A percentile compares a stretch with the other conserved stretches of the same genome.
phyloP scores from a whole-genome alignment of 2,888 invertebrate genomes.

The Trichopoda pennipes region DNA sequence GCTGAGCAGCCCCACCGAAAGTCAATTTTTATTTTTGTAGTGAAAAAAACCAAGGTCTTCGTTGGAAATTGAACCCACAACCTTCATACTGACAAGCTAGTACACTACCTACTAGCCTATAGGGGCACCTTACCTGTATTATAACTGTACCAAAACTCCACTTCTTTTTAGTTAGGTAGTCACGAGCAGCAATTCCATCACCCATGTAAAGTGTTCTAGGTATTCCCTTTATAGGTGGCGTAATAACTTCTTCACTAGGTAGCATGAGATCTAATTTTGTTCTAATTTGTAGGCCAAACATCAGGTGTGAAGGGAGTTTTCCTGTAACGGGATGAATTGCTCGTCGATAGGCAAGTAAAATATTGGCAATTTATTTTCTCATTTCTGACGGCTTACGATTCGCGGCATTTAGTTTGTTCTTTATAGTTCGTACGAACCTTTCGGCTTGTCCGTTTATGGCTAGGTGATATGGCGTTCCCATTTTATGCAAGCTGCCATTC shows the following conservation, averaged over 20 bases:
- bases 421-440: slow-evolving; percentile 24
- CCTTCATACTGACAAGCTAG: no score
- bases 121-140: slow-evolving; percentile 31
- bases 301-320: slow-evolving; percentile 31
- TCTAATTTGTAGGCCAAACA: slow-evolving; percentile 29
- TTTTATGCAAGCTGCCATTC: slow-evolving; percentile 55
- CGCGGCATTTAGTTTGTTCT: neutral
- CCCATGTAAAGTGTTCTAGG: neutral
- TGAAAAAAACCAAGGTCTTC: no score
- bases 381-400: slow-evolving; percentile 18
- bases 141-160: slow-evolving; percentile 51
- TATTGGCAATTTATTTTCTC: slow-evolving; percentile 31
- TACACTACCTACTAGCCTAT: no score
- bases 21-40: no score
- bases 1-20: no score
- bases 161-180: slow-evolving; percentile 30
- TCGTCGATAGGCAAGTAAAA: slow-evolving; percentile 42
- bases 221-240: neutral
- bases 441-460: slow-evolving; percentile 54
- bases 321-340: slow-evolving; percentile 24
- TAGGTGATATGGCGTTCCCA: slow-evolving; percentile 58
- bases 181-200: no score
- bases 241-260: neutral
- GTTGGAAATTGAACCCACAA: no score
- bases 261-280: slow-evolving; percentile 20